Evolutionary conservation across 2,113 vertebrate species (phyloP), one percentile per base, ranked within the genome.

Genomic region (Mormoops blainvillei): DNA sequence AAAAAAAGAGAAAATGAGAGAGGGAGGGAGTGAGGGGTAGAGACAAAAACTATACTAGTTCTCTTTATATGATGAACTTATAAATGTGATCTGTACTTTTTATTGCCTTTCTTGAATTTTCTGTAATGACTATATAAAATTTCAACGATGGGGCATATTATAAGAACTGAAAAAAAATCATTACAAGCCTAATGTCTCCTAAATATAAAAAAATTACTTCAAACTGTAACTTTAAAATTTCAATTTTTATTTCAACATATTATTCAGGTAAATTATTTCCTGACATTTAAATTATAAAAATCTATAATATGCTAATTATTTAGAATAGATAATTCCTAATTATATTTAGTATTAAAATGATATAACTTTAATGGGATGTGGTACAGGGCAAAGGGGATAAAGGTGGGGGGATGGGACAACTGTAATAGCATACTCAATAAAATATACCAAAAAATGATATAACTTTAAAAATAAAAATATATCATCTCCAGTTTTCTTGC

Each of bases 141-240:
- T 65, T 48, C 33, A 89, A 52, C 54, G 74, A 74, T 41, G 18
- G 48, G 4, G 38, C 31, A 84, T 56, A 45, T 31, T 85, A 85
- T 33, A 83, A 94, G 31, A 83, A 83, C 24, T 84, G 48, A 89
- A 84, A 48, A n/a, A 67, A 76, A 89, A 76, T 76, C 48, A 67
- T 89, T 41, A 84, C 13, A 89, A 68, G n/a, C 24, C 45, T 67
- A 67, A 94, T 48, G 24, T 48, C 67, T 45, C 22, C 56, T 76
- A 89, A 76, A 54, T 58, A 52, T 52, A 36, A 15, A 41, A 76
- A 84, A 63, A 48, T 63, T 58, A 89, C 33, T 89, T 84, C 58
- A 84, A 89, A 76, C 74, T 14, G 38, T 68, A 94, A 28, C 31
- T 63, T 84, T 74, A 89, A 90, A 58, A 50, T 94, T 68, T 94